These are phyloP conservation scores for cat (Felis catus) DNA, from an alignment of 2,113 vertebrate genomes.

Conservation along the genomic window DNA sequence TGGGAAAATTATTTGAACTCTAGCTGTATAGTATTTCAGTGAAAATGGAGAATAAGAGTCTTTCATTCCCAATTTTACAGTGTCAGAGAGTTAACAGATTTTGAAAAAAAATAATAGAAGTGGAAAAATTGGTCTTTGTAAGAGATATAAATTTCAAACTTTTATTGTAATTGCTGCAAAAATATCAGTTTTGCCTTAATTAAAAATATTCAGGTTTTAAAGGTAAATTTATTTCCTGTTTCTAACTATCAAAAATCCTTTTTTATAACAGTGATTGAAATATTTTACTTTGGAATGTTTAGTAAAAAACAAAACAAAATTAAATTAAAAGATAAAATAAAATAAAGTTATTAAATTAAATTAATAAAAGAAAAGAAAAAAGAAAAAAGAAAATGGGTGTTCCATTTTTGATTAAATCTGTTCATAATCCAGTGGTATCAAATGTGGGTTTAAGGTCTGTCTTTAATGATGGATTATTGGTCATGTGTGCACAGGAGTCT, in stretches of 20 bases:
- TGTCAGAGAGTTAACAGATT: not conserved
- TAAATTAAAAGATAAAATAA: not conserved
- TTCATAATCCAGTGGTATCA: not conserved
- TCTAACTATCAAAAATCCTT: not conserved
- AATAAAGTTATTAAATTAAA: not conserved
- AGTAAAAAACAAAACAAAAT: no score
- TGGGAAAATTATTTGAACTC: not conserved
- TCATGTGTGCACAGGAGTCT: not conserved
- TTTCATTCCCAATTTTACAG: not conserved
- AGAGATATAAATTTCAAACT: not conserved
- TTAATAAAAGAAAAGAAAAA: not conserved
- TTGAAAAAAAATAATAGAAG: not conserved
- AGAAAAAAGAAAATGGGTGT: not conserved
- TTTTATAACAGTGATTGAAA: not conserved
- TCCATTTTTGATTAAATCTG: not conserved
- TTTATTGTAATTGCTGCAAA: not conserved
- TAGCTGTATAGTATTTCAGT: not conserved
- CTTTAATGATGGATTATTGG: not conserved
- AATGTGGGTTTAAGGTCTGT: not conserved
- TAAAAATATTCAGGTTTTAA: not conserved
- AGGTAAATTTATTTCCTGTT: not conserved
- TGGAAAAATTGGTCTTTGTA: not conserved
- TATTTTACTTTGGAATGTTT: not conserved
- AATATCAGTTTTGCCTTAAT: not conserved
- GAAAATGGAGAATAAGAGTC: not conserved